Base-by-base conservation (phyloP, 2,888 invertebrate genomes). In the Microctonus aethiopoides region DNA sequence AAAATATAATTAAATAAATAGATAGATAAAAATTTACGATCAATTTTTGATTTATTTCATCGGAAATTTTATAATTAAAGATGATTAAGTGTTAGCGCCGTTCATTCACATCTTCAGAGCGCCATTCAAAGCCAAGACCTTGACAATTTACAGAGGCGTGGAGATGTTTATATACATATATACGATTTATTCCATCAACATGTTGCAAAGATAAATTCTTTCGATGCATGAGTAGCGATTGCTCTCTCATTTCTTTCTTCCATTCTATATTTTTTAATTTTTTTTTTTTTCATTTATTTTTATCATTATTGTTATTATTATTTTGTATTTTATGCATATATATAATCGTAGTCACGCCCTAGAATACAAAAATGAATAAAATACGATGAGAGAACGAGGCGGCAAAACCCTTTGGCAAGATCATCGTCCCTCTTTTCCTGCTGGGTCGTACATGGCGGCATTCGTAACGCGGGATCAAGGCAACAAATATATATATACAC, bases 61-160 rank as follows among this genome's bases (percentile, higher is more conserved):
- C 29, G 46, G 32, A 51, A 29, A 36, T 65, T 65, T 63, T 20
- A 65, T 46, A 46, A 46, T 46, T 46, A 65, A 56, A 56, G 39
- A 26, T 24, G 54, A 65, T 39, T 39, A 64, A 59, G 64, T 59
- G 60, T 13, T 51, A 68, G 65, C 70, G 60, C 65, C 70, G 65
- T 66, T 69, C 69, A 69, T 69, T 69, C 69, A 69, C 69, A 60
- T 16, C 54, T 24, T 54, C 26, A n/a, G 36, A 26, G 54, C 32
- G 56, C 22, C 54, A 64, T 52, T 64, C 54, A 54, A 51, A 26
- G 62, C 34, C 7, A 62, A 70, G 74, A 75, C 76, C 77, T 79
- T 79, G 79, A 79, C 78, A 75, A 78, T 79, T 77, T 72, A 70
- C 67, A 76, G 77, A 77, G 72, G 68, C 77, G 75, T 74, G 73